Conservation (phyloP, 2,797 vertebrate genomes). For the Lindbergichthys nudifrons region DNA sequence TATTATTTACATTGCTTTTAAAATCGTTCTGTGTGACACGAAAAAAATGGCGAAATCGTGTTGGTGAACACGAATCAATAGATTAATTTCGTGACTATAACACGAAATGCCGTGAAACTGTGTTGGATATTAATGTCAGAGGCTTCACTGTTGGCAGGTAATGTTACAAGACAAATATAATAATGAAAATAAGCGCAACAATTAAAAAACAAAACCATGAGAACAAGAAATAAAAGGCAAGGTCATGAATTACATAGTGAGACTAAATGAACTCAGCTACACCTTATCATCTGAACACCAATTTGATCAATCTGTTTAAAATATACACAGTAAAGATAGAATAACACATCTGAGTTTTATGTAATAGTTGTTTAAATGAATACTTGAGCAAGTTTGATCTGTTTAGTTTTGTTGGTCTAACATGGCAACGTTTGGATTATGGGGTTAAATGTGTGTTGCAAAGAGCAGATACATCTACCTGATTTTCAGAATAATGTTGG, state of each 20-base stretch:
- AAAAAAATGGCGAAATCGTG: no score
- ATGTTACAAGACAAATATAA: not conserved
- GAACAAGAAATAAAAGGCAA: not conserved
- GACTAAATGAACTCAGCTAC: not conserved
- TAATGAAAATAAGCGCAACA: not conserved
- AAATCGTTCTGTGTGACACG: no score
- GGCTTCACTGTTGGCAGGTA: not conserved
- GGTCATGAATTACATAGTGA: not conserved
- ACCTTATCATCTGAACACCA: not conserved
- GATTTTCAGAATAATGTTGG: not conserved
- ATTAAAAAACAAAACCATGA: not conserved
- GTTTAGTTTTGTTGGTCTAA: no score
- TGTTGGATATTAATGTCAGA: not conserved
- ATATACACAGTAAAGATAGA: not conserved
- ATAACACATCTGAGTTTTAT: not conserved
- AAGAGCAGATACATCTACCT: not conserved
- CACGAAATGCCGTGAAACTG: no score
- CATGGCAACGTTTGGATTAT: not conserved
- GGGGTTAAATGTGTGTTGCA: not conserved
- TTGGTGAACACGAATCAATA: no score
- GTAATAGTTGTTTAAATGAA: not conserved
- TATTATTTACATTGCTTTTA: no score
- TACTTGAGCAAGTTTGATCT: no score
- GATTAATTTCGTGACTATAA: no score
- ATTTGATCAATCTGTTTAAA: slow-evolving; percentile 2